These are phyloP conservation scores for Gymnothorax javanicus DNA, from an alignment of 2,797 vertebrate genomes.

Conservation along the genomic window DNA sequence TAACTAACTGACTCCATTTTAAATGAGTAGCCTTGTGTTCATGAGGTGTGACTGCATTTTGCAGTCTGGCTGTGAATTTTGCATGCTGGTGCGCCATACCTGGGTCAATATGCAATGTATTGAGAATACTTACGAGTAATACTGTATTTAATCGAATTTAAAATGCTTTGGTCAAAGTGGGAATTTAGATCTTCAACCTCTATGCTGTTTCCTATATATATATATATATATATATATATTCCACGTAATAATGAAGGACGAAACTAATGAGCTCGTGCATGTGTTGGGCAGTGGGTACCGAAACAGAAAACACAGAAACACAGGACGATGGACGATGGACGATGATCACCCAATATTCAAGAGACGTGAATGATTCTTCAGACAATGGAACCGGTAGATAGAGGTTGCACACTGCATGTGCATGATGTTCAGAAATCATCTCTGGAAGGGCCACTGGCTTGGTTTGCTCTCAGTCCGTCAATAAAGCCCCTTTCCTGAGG, in stretches of 20 bases:
- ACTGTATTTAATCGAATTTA: neutral
- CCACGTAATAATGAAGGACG: neutral
- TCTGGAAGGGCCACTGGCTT: neutral
- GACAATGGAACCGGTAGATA: neutral
- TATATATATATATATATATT: neutral
- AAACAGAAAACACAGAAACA: neutral
- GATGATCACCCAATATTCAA: neutral
- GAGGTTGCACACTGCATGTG: neutral
- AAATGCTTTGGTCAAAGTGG: neutral
- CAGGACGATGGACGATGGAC: neutral
- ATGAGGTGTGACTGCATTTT: slow-evolving; percentile 42
- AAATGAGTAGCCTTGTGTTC: neutral
- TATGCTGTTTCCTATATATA: too few species aligned
- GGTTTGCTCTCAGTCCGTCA: neutral
- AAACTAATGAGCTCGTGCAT: neutral
- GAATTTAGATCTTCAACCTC: too few species aligned
- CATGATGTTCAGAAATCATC: neutral
- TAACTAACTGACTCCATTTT: neutral
- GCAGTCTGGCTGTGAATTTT: slow-evolving; percentile 40
- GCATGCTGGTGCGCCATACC: slow-evolving; percentile 36
- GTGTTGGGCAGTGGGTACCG: neutral
- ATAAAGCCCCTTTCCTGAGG: neutral
- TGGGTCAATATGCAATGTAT: slow-evolving; percentile 41
- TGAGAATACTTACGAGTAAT: slow-evolving; percentile 29
- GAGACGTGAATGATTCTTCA: neutral